Evolutionary conservation across 2,888 invertebrate species (phyloP).

Genomic region (Desoria tigrina): DNA sequence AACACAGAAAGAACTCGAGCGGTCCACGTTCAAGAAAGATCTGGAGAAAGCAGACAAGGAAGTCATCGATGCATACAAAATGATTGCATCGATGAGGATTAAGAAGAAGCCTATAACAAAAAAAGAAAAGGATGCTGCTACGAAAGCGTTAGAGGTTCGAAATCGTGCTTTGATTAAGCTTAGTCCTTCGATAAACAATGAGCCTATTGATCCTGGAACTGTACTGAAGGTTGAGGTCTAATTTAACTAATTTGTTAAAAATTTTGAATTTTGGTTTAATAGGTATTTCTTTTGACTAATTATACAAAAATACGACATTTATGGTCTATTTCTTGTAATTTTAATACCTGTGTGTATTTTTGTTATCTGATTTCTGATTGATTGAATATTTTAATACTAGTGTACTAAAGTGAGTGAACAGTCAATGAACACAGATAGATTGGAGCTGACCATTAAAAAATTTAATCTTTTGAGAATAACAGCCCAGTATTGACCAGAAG

Average conservation of each 20-base stretch:
- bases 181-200: background rate
- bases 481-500: too few relatives aligned
- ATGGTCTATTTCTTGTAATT: too few relatives aligned
- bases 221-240: conserved; percentile 10
- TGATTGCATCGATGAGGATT: conserved; percentile 74
- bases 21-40: conserved; percentile 57
- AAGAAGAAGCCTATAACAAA: conserved; percentile 76
- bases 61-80: conserved; percentile 75
- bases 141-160: conserved; percentile 69
- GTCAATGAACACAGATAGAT: too few relatives aligned
- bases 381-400: too few relatives aligned
- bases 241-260: background rate
- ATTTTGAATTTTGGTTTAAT: too few relatives aligned
- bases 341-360: too few relatives aligned
- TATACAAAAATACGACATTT: too few relatives aligned
- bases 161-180: conserved; percentile 33
- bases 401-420: too few relatives aligned
- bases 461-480: too few relatives aligned
- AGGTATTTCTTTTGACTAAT: too few relatives aligned
- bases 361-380: too few relatives aligned
- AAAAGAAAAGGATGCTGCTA: conserved; percentile 78
- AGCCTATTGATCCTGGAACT: background rate
- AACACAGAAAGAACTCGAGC: conserved; percentile 33
- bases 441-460: too few relatives aligned
- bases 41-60: conserved; percentile 60